phyloP scores from a whole-genome alignment of 1,140 invertebrate genomes.

The Heliconius melpomene region DNA sequence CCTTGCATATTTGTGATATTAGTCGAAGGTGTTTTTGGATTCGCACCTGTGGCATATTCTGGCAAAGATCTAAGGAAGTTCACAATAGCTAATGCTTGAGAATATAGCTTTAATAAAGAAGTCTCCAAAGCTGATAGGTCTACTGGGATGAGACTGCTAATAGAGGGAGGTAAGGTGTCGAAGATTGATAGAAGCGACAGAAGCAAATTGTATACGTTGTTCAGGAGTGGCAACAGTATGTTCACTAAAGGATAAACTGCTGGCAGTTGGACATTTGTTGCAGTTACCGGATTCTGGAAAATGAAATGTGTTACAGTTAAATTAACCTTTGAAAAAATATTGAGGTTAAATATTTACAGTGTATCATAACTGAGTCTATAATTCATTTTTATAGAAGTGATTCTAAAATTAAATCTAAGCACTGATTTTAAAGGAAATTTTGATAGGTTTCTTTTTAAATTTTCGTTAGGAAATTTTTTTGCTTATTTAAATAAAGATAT shows the following conservation, averaged over 20 bases:
- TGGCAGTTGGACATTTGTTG: slow-evolving; percentile 62
- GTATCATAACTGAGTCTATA: too few relatives aligned
- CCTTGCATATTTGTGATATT: slow-evolving; percentile 58
- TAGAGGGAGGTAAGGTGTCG: slow-evolving; percentile 63
- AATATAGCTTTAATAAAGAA: slow-evolving; percentile 68
- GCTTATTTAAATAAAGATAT: neutral
- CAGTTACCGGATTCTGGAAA: slow-evolving; percentile 64
- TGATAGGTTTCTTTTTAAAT: too few relatives aligned
- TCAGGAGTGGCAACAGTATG: slow-evolving; percentile 68
- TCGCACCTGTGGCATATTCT: slow-evolving; percentile 68
- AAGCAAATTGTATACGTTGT: slow-evolving; percentile 74
- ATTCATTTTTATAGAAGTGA: too few relatives aligned
- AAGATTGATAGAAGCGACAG: slow-evolving; percentile 72
- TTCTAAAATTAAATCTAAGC: too few relatives aligned
- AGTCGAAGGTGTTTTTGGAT: slow-evolving; percentile 57
- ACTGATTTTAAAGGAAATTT: too few relatives aligned
- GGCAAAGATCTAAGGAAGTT: slow-evolving; percentile 69
- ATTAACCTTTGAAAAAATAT: neutral
- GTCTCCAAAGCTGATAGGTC: slow-evolving; percentile 71
- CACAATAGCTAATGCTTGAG: slow-evolving; percentile 73
- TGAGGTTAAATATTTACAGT: too few relatives aligned
- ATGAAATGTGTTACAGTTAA: neutral
- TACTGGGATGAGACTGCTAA: slow-evolving; percentile 67
- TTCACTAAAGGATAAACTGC: slow-evolving; percentile 74
- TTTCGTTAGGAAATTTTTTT: too few relatives aligned